Evolutionary conservation across 2,797 vertebrate species (phyloP).

Genomic region (Nyctalus aviator): DNA sequence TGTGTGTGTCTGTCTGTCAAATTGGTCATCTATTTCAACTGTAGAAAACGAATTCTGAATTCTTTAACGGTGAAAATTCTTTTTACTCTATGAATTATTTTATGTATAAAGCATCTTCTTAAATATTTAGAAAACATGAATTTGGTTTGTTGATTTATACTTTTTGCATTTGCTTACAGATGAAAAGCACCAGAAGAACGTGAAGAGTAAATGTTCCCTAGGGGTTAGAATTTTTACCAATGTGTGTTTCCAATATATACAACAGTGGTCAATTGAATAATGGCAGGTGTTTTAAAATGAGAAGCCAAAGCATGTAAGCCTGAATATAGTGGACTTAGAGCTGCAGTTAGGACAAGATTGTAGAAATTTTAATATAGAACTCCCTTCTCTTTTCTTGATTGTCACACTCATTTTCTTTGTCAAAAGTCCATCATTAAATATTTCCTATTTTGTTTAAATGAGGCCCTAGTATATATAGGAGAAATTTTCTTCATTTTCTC

Average conservation of each 20-base stretch:
- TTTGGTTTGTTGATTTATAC: slow-evolving; percentile 1
- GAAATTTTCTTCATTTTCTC: neutral
- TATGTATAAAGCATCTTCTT: neutral
- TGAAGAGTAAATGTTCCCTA: neutral
- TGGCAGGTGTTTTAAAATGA: neutral
- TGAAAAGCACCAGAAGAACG: neutral
- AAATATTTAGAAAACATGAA: neutral
- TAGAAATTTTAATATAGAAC: neutral
- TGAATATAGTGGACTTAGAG: neutral
- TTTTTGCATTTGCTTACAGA: neutral
- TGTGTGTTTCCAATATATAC: neutral
- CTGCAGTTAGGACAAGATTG: neutral
- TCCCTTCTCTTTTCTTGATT: neutral
- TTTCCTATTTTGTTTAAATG: neutral
- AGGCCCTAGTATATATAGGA: neutral
- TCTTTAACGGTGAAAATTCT: neutral
- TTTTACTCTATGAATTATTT: neutral
- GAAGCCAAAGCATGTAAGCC: neutral
- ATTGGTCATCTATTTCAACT: neutral
- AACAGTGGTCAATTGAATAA: neutral
- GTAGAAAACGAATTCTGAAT: neutral
- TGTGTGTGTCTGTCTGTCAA: neutral
- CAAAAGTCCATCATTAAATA: neutral
- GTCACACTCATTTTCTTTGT: accelerated
- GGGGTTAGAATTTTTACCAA: neutral